Base-by-base conservation (phyloP, 2,888 invertebrate genomes). In the Galerucella nymphaeae region DNA sequence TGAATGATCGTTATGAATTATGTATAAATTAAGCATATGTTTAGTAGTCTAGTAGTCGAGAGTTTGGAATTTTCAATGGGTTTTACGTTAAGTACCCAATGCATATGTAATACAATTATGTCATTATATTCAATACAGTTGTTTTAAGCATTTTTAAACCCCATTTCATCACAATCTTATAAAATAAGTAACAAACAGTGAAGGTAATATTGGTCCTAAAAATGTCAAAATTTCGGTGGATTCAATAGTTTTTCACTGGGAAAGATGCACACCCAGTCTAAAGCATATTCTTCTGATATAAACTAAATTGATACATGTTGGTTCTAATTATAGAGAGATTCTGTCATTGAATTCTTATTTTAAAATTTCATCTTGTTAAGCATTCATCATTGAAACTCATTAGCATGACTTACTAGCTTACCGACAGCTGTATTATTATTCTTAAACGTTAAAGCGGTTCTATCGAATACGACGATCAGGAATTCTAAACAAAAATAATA, bases 1-100 rank as follows among this genome's bases (percentile, higher is more conserved):
- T 70, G 59, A 70, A 70, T 71, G 75, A 77, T 67, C 70, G 71
- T 69, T 75, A 75, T 75, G 69, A 74, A 73, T 75, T 75, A 76
- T 75, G 50, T 69, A 59, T 71, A 68, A 64, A 64, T 71, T 45
- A 45, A 13, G 13, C 42, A 72, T 64, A 69, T 68, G 38, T 18
- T 20, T 30, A 38, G 38, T 8, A 61, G n/a, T n/a, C n/a, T 61
- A 23, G 61, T 61, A n/a, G 66, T 75, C 67, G 68, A 70, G 66
- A 75, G 61, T 61, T 61, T 75, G 38, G 63, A 75, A 75, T 75
- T 67, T 50, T 65, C 66, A 13, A 45, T 4, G 45, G 45, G 13
- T 30, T 30, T 8, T 8, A 1, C 30, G 30, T 30, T 30, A 30
- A 30, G 30, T 30, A 30, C 30, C 45, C 11, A 13, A 45, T 13